phyloP scores from a whole-genome alignment of 2,888 invertebrate species.

The Electrophaes corylata region DNA sequence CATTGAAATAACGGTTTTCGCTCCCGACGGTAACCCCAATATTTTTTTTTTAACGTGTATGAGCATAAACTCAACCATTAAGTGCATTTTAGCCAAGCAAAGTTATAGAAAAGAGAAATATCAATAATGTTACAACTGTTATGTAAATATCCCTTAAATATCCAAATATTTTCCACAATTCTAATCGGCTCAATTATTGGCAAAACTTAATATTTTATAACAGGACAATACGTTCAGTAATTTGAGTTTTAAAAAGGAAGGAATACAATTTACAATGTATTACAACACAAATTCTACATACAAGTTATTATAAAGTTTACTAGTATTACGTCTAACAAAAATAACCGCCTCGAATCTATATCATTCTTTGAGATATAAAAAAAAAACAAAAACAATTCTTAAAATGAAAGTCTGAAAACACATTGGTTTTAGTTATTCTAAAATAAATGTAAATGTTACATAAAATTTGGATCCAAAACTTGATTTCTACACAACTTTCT shows the following conservation, averaged over 20 bases:
- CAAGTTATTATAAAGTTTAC: no score
- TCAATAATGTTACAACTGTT: not conserved
- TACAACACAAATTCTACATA: no score
- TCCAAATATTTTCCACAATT: not conserved
- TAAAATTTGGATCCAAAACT: not conserved
- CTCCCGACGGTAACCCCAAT: no score
- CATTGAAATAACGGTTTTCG: no score
- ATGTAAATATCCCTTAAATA: not conserved
- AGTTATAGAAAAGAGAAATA: not conserved
- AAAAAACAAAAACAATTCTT: not conserved
- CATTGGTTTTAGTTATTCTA: slow-evolving; percentile 3
- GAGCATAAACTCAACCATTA: no score
- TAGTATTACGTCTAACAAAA: no score
- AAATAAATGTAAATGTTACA: slow-evolving; percentile 3
- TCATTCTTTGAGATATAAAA: not conserved
- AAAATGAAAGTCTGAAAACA: not conserved
- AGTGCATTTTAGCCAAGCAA: not conserved
- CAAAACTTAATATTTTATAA: not conserved
- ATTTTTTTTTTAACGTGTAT: no score
- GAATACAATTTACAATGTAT: not conserved
- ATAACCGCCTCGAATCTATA: no score
- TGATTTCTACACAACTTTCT: slow-evolving; percentile 1
- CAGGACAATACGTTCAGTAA: not conserved
- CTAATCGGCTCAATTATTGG: not conserved
- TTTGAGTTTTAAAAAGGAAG: not conserved